Evolutionary conservation across 2,888 invertebrate species (phyloP), one percentile per base, ranked within the genome.

Genomic region (Temnothorax rugatulus): DNA sequence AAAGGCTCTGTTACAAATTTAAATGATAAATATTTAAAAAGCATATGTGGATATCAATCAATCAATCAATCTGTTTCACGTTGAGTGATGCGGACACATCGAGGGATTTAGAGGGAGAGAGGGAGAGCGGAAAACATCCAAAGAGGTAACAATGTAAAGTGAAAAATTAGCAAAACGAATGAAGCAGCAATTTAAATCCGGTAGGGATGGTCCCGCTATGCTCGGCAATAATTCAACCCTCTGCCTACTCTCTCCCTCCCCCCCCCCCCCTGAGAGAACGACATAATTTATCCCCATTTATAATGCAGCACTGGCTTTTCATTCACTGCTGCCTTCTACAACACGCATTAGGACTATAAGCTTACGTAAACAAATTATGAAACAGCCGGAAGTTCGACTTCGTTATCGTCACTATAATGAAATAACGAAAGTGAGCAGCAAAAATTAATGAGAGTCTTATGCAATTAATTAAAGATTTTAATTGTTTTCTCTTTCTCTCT

Each of bases 241-340:
- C 61, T 29, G 61, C 75, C 71, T 73, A 71, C 25, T 34, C 57
- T 47, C 57, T 66, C 79, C 71, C 85, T 83, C 73, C 83, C 82
- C 76, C 87, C 73, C 83, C 82, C 76, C 87, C 86, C 38, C 63
- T 59, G 59, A 38, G 50, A 86, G 82, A 84, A 84, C 88, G 91
- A 91, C 91, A 92, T 93, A 92, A 92, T 92, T 93, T 91, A 92
- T 93, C 90, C 90, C 91, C 90, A 92, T 92, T 93, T 92, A 92
- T 93, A 92, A 93, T 91, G 88, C 92, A 91, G 86, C 87, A 71
- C 87, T 77, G 88, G 90, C 92, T 92, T 91, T 92, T 92, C 91
- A 92, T 92, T 92, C 91, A 88, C 89, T 87, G 86, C 86, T 83
- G 83, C 84, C 75, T 54, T 18, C 54, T 86, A 86, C 71, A 84